Evolutionary conservation across 2,113 vertebrate species (phyloP).

Genomic region (Saimiri boliviensis): DNA sequence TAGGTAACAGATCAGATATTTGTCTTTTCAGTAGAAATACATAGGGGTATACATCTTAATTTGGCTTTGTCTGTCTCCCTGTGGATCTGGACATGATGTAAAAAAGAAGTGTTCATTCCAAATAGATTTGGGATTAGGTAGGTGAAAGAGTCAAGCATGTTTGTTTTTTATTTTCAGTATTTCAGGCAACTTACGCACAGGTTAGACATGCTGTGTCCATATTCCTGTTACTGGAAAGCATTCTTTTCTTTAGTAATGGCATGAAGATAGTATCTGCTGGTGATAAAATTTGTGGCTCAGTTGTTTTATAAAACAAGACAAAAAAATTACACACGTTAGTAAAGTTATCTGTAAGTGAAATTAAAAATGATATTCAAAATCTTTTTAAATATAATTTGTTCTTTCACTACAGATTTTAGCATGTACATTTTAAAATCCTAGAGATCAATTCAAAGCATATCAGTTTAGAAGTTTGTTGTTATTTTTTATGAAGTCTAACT

Average conservation of each 20-base stretch:
- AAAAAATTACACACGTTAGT: not conserved
- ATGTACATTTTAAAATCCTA: conserved; percentile 9
- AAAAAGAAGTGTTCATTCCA: not conserved
- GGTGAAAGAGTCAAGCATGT: not conserved
- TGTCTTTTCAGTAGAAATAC: not conserved
- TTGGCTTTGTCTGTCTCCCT: not conserved
- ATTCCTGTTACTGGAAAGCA: not conserved
- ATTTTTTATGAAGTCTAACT: conserved; percentile 56
- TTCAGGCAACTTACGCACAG: not conserved
- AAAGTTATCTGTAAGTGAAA: not conserved
- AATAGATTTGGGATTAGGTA: not conserved
- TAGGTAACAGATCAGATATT: not conserved
- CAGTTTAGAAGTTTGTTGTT: not conserved
- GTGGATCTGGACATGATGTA: not conserved
- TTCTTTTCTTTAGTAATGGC: not conserved
- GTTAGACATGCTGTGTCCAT: not conserved
- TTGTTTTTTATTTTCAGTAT: not conserved
- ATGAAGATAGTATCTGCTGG: not conserved
- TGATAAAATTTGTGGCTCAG: not conserved
- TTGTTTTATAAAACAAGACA: not conserved
- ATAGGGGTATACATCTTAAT: not conserved
- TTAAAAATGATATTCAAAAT: not conserved
- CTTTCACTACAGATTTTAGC: not conserved
- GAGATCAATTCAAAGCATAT: not conserved
- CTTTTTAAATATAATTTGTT: not conserved